Conservation (phyloP, 2,888 invertebrate genomes). For the Epistrophe grossulariae region DNA sequence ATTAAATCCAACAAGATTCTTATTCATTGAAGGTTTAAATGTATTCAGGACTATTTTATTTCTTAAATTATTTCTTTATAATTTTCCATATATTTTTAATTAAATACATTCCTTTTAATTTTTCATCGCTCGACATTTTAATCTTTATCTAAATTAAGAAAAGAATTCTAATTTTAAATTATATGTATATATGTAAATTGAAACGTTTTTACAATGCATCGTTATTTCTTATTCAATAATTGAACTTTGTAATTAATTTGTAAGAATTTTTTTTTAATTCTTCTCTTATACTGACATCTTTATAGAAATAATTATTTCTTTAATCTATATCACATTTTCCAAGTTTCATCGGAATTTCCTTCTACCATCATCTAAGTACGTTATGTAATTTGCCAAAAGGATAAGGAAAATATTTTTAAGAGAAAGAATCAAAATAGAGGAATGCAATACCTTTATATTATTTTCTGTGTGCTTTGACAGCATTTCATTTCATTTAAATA, state of each 20-base stretch:
- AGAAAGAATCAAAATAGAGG: not conserved
- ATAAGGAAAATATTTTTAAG: not conserved
- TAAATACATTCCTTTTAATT: too few relatives aligned
- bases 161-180: too few relatives aligned
- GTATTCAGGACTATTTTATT: too few relatives aligned
- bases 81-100: too few relatives aligned
- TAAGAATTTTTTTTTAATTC: conserved; percentile 7
- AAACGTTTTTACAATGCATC: too few relatives aligned
- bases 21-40: too few relatives aligned
- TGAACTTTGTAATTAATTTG: not conserved
- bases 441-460: not conserved
- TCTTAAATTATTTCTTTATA: too few relatives aligned
- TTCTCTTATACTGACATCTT: not conserved
- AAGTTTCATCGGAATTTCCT: not conserved
- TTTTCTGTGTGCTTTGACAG: conserved; percentile 27
- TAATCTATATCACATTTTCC: not conserved
- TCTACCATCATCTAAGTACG: not conserved
- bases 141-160: too few relatives aligned
- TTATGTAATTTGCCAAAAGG: not conserved
- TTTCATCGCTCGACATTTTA: too few relatives aligned
- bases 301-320: not conserved
- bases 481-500: conserved; percentile 19
- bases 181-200: too few relatives aligned
- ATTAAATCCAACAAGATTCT: too few relatives aligned
- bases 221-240: too few relatives aligned